Evolutionary conservation across 2,888 invertebrate genomes (phyloP).

Genomic region (Sarcophaga subvicina): DNA sequence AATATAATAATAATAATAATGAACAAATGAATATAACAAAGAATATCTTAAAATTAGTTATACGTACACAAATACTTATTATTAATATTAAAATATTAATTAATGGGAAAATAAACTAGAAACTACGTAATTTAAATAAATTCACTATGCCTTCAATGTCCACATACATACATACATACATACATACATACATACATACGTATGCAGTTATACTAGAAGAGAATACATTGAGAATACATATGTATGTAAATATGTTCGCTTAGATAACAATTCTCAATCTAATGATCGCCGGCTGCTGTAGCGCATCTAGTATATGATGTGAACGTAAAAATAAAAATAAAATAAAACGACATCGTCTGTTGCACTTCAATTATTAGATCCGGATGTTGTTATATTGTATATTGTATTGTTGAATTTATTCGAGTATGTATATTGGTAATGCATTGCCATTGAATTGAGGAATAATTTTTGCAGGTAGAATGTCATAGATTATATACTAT

Average conservation of each 20-base stretch:
- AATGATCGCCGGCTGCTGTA: too few species aligned
- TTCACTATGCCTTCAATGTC: background rate
- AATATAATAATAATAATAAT: background rate
- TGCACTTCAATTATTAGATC: too few species aligned
- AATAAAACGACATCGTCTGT: too few species aligned
- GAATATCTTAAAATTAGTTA: slow-evolving; percentile 20
- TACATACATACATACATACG: background rate
- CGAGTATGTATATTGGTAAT: background rate
- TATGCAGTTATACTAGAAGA: too few species aligned
- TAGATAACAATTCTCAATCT: too few species aligned
- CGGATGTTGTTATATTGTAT: too few species aligned
- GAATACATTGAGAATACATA: too few species aligned
- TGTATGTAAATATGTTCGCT: too few species aligned
- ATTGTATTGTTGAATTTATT: too few species aligned
- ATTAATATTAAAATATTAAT: slow-evolving; percentile 13
- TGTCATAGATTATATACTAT: background rate
- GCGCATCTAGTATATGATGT: too few species aligned
- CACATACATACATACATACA: slow-evolving; percentile 9
- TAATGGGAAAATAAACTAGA: slow-evolving; percentile 12
- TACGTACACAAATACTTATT: slow-evolving; percentile 18
- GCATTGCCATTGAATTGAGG: slow-evolving; percentile 11
- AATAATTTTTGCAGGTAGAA: slow-evolving; percentile 14
- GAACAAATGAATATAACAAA: background rate
- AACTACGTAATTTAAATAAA: background rate
- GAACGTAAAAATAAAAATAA: too few species aligned